phyloP scores from a whole-genome alignment of 2,888 invertebrate genomes.

The Heteropelma amictum region DNA sequence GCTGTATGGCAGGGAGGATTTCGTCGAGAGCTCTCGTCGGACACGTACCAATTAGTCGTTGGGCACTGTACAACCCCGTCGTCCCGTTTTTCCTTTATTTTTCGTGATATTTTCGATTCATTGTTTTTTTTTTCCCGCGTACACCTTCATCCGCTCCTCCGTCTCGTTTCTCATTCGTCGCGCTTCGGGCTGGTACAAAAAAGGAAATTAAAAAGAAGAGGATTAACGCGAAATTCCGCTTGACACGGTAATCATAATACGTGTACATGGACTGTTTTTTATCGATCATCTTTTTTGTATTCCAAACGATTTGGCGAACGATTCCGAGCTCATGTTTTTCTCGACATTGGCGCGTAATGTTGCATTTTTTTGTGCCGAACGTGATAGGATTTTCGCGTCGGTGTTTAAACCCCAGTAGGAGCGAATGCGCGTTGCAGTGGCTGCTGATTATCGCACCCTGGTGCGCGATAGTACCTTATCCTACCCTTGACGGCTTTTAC shows the following conservation, averaged over 20 bases:
- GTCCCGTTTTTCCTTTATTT: conserved; percentile 11
- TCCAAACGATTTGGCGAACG: too few species aligned
- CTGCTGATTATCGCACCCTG: conserved; percentile 41
- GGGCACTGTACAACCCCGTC: conserved; percentile 2
- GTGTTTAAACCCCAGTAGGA: too few species aligned
- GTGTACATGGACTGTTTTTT: too few species aligned
- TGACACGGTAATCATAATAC: too few species aligned
- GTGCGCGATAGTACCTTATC: conserved; percentile 18
- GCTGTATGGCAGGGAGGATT: not conserved
- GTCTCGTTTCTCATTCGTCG: not conserved
- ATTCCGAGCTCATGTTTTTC: too few species aligned
- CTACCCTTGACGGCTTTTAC: not conserved
- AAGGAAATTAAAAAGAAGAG: not conserved
- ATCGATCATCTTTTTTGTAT: too few species aligned
- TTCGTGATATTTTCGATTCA: conserved; percentile 15
- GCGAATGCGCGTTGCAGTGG: conserved; percentile 20
- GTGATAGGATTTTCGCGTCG: too few species aligned
- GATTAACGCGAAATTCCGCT: not conserved
- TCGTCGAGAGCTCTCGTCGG: conserved; percentile 51
- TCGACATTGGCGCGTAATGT: too few species aligned
- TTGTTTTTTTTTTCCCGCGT: not conserved
- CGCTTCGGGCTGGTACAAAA: too few species aligned
- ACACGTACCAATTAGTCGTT: conserved; percentile 61
- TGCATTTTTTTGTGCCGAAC: too few species aligned
- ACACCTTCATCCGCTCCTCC: not conserved